These are phyloP conservation scores for Aphelocoma californica DNA, from an alignment of 2,797 vertebrate species.

Conservation along the genomic window DNA sequence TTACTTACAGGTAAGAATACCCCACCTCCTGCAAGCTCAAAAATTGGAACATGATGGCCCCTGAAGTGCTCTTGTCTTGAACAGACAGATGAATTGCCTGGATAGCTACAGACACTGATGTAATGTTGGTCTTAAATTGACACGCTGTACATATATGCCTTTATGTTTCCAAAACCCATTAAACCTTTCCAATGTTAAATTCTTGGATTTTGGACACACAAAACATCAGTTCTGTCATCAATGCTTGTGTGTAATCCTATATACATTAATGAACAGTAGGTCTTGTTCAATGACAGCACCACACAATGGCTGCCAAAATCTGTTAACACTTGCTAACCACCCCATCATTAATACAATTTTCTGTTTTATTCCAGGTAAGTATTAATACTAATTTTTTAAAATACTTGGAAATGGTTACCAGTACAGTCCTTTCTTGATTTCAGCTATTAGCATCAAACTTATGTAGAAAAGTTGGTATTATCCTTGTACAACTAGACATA, in stretches of 20 bases:
- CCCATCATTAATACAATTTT: background rate
- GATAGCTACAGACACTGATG: background rate
- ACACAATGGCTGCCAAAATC: conserved; percentile 1
- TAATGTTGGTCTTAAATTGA: background rate
- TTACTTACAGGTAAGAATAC: background rate
- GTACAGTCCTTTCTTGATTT: background rate
- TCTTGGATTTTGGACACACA: background rate
- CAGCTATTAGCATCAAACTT: background rate
- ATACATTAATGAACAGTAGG: background rate
- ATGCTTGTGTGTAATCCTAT: background rate
- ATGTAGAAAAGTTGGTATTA: fast-evolving
- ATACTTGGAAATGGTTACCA: background rate
- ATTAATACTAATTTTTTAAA: background rate
- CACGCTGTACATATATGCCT: background rate
- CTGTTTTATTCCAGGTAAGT: background rate
- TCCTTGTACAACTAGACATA: background rate
- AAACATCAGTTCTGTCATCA: background rate
- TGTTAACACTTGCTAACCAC: background rate
- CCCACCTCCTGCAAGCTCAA: background rate
- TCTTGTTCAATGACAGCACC: background rate
- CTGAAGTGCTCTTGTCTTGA: background rate
- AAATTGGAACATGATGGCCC: background rate
- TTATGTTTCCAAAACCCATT: background rate
- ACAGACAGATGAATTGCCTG: background rate
- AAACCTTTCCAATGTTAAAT: background rate